Evolutionary conservation across 2,888 invertebrate genomes (phyloP).

Genomic region (Lucinisca nassula): DNA sequence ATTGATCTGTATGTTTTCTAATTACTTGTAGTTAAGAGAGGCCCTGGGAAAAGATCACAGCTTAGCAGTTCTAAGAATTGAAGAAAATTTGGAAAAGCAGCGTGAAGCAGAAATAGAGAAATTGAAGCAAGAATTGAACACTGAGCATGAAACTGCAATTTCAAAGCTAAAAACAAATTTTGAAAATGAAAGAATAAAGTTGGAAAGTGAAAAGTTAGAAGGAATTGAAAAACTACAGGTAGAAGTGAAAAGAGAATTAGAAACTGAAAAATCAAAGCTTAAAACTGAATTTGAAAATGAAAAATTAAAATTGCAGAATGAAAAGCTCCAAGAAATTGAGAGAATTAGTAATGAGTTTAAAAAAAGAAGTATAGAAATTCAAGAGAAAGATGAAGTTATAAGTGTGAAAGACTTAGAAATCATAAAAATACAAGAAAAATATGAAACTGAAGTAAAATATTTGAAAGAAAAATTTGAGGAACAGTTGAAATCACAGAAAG

Average conservation of each 20-base stretch:
- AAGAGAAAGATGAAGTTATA: constrained; percentile 1
- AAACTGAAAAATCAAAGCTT: not conserved
- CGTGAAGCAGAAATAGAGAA: constrained; percentile 51
- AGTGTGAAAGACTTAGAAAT: constrained; percentile 5
- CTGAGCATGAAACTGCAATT: not conserved
- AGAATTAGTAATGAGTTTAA: constrained; percentile 6
- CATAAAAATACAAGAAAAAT: not conserved
- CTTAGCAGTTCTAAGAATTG: constrained; percentile 37
- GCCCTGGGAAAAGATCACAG: constrained; percentile 44
- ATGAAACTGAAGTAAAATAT: constrained; percentile 2
- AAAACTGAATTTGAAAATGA: constrained; percentile 16
- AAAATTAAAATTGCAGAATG: constrained; percentile 10
- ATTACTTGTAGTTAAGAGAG: constrained; percentile 42
- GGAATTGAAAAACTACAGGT: constrained; percentile 13
- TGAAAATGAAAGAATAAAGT: constrained; percentile 12
- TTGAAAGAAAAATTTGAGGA: not conserved
- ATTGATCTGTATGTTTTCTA: too few relatives aligned
- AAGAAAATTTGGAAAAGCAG: constrained; percentile 40
- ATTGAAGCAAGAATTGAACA: constrained; percentile 34
- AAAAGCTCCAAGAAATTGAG: not conserved
- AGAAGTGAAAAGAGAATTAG: not conserved
- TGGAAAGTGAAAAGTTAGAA: constrained; percentile 11
- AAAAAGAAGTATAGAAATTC: not conserved
- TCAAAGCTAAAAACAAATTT: constrained; percentile 19
- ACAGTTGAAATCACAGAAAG: not conserved